Conservation (phyloP, 2,797 vertebrate genomes). For the Liparis tanakae region DNA sequence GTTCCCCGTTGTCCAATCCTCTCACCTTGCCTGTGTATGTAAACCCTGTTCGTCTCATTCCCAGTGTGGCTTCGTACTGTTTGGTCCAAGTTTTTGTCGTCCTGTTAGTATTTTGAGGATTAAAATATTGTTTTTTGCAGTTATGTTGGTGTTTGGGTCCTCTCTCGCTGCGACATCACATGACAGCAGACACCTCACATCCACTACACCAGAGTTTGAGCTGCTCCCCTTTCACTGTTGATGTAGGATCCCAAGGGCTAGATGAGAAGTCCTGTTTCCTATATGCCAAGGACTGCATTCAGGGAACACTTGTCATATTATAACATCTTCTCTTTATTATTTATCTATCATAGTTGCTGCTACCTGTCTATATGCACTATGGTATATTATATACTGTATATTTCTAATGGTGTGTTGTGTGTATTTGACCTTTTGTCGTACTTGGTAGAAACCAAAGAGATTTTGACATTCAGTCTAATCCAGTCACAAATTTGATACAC, state of each 20-base stretch:
- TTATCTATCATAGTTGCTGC: not conserved
- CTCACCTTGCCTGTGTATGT: too few species aligned
- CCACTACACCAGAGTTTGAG: not conserved
- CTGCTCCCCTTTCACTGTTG: not conserved
- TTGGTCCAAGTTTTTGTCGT: too few species aligned
- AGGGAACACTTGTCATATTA: not conserved
- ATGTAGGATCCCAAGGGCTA: not conserved
- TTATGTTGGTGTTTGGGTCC: too few species aligned
- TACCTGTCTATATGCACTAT: not conserved
- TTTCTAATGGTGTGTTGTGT: not conserved
- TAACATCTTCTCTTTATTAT: not conserved
- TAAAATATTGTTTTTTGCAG: too few species aligned
- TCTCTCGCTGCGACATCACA: too few species aligned
- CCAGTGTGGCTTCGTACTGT: too few species aligned
- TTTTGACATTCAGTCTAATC: not conserved
- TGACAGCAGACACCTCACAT: not conserved
- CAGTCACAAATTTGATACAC: not conserved
- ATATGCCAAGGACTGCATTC: slow-evolving; percentile 2
- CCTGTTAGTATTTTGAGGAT: too few species aligned
- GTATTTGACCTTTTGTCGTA: not conserved
- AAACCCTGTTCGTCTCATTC: too few species aligned
- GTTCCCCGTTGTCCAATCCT: too few species aligned
- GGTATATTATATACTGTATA: not conserved
- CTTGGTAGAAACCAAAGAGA: not conserved
- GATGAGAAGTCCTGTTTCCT: not conserved